A percentile compares a stretch with the other conserved stretches of the same genome.
These are phyloP conservation scores for Apogon hyalosoma DNA, from an alignment of 2,797 vertebrate species.

Conservation along the genomic window DNA sequence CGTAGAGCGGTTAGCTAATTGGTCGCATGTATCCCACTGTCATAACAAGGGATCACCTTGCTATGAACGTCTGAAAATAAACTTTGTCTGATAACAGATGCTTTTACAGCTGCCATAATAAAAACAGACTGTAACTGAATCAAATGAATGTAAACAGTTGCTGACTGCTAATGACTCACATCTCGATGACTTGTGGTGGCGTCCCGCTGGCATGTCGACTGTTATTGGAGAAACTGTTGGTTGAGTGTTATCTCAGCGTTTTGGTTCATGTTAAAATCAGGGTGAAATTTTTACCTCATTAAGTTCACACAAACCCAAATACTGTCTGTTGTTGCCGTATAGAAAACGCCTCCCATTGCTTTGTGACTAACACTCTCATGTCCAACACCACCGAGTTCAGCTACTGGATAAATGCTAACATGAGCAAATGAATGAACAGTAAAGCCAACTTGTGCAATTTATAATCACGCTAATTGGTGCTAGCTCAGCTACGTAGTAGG, in stretches of 20 bases:
- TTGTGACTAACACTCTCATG: too few species aligned
- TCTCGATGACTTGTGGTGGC: neutral
- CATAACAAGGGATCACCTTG: constrained; percentile 3
- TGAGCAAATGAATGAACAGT: too few species aligned
- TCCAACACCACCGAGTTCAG: too few species aligned
- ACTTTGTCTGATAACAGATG: constrained; percentile 1
- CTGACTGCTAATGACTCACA: constrained; percentile 7
- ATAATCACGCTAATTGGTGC: too few species aligned
- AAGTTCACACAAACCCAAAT: constrained; percentile 19
- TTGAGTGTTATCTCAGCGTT: neutral
- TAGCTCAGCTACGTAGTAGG: too few species aligned
- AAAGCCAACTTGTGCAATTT: too few species aligned
- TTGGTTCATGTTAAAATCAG: neutral
- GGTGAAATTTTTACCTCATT: constrained; percentile 5
- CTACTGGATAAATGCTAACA: too few species aligned
- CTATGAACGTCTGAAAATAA: constrained; percentile 31
- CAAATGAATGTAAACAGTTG: constrained; percentile 14
- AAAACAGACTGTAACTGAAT: constrained; percentile 16
- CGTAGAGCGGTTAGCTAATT: neutral
- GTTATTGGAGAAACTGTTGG: constrained; percentile 18
- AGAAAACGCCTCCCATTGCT: too few species aligned
- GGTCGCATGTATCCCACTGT: neutral
- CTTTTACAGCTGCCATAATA: constrained; percentile 14
- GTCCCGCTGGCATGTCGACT: neutral
- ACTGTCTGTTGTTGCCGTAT: constrained; percentile 6